Evolutionary conservation across 2,888 invertebrate species (phyloP), one percentile per base, ranked within the genome.

Genomic region (Dryocosmus kuriphilus): DNA sequence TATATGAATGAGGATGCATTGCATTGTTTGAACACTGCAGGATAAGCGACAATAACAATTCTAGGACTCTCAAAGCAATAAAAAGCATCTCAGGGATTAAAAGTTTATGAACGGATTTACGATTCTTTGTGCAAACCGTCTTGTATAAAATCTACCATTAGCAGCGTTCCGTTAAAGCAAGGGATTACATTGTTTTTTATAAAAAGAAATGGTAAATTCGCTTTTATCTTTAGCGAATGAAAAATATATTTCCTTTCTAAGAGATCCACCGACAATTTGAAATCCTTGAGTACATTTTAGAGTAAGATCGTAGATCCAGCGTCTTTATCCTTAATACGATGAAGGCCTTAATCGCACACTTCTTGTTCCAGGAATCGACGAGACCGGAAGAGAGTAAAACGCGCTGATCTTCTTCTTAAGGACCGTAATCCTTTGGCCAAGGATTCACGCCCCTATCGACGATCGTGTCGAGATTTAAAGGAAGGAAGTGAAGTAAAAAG

Each of bases 341-440:
- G 46, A 71, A 30, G 14, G 51, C 32, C n/a, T 22, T 51, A 51
- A 71, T 71, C 67, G 67, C 51, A 71, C 30, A 71, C 51, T 71
- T 71, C 51, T 71, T 71, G 71, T 71, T 71, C 51, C 51, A 71
- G 71, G 30, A 71, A 71, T 71, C 71, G 51, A 71, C 51, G 71
- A 30, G 30, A 71, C 71, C 30, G 71, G 51, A 71, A 55, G 71
- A 71, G 51, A 71, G 32, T 71, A 71, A 71, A 71, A 71, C 51
- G 71, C 51, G 32, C 71, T 71, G 71, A 32, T 71, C 71, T 51
- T 71, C 30, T 71, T 71, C 51, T 51, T 71, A 55, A 55, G 30
- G 51, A 46, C 51, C 71, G 71, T 71, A 71, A 71, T 71, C 46
- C 71, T 71, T 71, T 51, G 32, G 32, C 30, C 51, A n/a, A 9